These are phyloP conservation scores for Sorex araneus DNA, from an alignment of 2,113 vertebrate genomes.

Conservation along the genomic window DNA sequence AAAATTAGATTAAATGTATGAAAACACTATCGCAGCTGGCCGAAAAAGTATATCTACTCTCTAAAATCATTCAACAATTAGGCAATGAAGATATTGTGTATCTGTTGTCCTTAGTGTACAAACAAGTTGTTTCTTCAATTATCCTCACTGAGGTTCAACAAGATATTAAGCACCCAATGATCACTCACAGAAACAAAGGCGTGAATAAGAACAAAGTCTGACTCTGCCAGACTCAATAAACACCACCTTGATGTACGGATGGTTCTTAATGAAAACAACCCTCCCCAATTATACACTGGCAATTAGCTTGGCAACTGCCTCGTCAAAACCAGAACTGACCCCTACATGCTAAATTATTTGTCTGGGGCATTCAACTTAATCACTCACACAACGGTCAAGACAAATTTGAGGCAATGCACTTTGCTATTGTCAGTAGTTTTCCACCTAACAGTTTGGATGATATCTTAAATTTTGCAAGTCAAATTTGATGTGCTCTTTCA, in stretches of 20 bases:
- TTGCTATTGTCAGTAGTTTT: not conserved
- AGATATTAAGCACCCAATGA: slow-evolving; percentile 65
- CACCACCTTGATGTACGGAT: slow-evolving; percentile 70
- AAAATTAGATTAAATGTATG: slow-evolving; percentile 44
- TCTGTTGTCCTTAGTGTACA: slow-evolving; percentile 62
- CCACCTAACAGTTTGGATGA: not conserved
- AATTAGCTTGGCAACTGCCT: slow-evolving; percentile 39
- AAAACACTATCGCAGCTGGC: slow-evolving; percentile 38
- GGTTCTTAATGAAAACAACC: slow-evolving; percentile 61
- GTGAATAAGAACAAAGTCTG: slow-evolving; percentile 11
- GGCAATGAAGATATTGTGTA: not conserved
- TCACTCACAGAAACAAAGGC: slow-evolving; percentile 61
- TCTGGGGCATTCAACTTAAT: slow-evolving; percentile 45
- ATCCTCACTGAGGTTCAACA: slow-evolving; percentile 55
- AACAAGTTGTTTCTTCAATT: slow-evolving; percentile 73
- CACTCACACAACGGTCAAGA: not conserved
- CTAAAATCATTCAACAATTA: slow-evolving; percentile 36
- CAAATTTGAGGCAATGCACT: not conserved
- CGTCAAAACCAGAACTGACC: slow-evolving; percentile 65
- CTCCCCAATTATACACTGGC: slow-evolving; percentile 64
- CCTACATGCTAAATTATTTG: slow-evolving; percentile 51
- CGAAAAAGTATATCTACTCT: slow-evolving; percentile 44
- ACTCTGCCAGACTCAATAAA: slow-evolving; percentile 43
- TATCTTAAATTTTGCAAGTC: not conserved
- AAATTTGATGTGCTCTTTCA: not conserved